Percentiles rank a stretch among this genome's conserved stretches.
Evolutionary conservation across 2,888 invertebrate genomes (phyloP).

Genomic region (Drosophila tanythrix): DNA sequence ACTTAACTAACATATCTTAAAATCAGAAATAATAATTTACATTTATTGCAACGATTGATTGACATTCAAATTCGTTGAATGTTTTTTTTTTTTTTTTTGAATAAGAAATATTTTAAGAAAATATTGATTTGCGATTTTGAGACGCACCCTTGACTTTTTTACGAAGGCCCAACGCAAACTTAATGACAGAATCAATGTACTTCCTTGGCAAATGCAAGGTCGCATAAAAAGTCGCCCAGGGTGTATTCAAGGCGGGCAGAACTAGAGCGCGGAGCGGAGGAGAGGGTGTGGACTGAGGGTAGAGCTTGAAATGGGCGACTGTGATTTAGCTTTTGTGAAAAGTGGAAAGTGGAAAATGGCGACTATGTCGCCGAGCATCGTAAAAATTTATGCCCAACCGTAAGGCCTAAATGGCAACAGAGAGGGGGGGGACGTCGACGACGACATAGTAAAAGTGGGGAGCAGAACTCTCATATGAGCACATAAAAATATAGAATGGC

Average conservation of each 20-base stretch:
- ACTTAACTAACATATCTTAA: too few relatives aligned
- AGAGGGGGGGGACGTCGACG: too few relatives aligned
- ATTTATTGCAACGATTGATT: too few relatives aligned
- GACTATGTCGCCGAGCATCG: conserved; percentile 78
- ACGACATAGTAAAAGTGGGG: background rate
- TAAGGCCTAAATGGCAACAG: conserved; percentile 54
- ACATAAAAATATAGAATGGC: conserved; percentile 18
- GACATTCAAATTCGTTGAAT: too few relatives aligned
- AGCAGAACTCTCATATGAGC: conserved; percentile 8
- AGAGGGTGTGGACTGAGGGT: background rate
- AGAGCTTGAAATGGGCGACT: conserved; percentile 66
- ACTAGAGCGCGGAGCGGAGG: conserved; percentile 3
- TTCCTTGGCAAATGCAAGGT: background rate
- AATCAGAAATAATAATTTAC: too few relatives aligned
- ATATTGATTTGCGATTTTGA: background rate
- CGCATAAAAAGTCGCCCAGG: conserved; percentile 12
- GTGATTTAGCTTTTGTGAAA: conserved; percentile 73
- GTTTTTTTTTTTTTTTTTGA: background rate
- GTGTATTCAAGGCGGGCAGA: conserved; percentile 1
- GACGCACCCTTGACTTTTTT: background rate
- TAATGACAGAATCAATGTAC: conserved; percentile 3
- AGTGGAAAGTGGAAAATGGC: conserved; percentile 72
- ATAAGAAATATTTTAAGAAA: background rate
- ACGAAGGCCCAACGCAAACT: background rate
- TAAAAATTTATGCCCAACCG: conserved; percentile 81